These are phyloP conservation scores for Trogon melanurus DNA, from an alignment of 2,113 vertebrate species.

Conservation along the genomic window DNA sequence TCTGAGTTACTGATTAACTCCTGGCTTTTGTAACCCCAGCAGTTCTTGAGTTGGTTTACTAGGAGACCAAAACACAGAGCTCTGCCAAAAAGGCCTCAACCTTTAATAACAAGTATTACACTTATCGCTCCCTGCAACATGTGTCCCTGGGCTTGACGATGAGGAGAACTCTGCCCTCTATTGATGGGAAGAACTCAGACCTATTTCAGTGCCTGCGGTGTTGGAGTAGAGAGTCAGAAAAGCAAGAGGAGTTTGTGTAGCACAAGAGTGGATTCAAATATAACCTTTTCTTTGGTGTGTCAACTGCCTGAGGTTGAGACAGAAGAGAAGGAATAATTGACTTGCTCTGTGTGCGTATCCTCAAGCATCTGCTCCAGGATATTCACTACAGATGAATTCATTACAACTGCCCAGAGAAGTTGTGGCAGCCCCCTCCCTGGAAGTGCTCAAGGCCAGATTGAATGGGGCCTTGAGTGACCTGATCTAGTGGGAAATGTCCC, in stretches of 20 bases:
- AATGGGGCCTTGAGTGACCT: too few relatives aligned
- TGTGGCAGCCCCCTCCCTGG: too few relatives aligned
- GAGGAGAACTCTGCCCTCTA: slow-evolving; percentile 53
- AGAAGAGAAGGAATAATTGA: not conserved
- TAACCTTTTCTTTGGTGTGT: not conserved
- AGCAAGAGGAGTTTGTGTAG: not conserved
- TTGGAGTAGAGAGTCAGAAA: not conserved
- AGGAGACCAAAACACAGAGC: slow-evolving; percentile 39
- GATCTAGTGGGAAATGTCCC: too few relatives aligned
- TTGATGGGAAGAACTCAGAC: not conserved
- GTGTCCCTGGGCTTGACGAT: not conserved
- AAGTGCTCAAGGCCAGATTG: too few relatives aligned
- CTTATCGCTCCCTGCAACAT: not conserved
- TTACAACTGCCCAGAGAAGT: too few relatives aligned
- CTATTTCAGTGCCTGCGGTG: not conserved
- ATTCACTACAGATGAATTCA: not conserved
- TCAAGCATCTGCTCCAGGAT: not conserved
- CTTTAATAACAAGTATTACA: not conserved
- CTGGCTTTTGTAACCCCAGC: slow-evolving; percentile 14
- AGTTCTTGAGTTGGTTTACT: not conserved
- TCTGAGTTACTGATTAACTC: slow-evolving; percentile 70
- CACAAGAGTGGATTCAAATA: not conserved
- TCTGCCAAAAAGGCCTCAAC: slow-evolving; percentile 8
- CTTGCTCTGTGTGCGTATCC: not conserved
- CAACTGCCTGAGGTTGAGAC: not conserved